Evolutionary conservation across 1,140 invertebrate genomes (phyloP), one percentile per base, ranked within the genome.

Genomic region (Saccostrea cuccullata): DNA sequence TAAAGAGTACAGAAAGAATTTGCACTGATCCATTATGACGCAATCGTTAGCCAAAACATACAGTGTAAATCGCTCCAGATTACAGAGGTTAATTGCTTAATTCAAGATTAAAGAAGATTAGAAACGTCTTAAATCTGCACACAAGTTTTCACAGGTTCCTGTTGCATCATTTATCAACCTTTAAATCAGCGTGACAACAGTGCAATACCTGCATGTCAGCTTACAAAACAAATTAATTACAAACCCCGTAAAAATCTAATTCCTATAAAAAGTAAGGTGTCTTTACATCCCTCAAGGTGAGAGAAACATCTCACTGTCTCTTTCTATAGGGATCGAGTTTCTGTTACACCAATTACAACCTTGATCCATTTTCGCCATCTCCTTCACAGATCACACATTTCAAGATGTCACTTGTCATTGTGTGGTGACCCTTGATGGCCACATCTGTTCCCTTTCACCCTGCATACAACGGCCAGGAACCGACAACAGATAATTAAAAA

Each of bases 21-120:
- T 67, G 20, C 23, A 67, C 23, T 17, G 20, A 67, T 67, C 70
- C 26, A 30, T 77, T 77, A 77, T 73, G 23, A 30, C 23, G 70
- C 70, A 30, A 77, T 77, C 11, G 26, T 77, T 77, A 77, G 23
- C 70, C 26, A 77, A 77, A 30, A 26, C 15, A 77, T 26, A 77
- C 26, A 36, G 26, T 77, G 30, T 77, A 77, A 77, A 77, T 77
- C 70, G 30, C 26, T 15, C 30, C 12, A 36, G 26, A 77, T 12
- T 26, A 77, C 70, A 30, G 15, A 36, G 70, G 70, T 77, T 77
- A 77, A 77, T 77, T 77, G 70, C 70, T 77, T 40, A 77, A 77
- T 77, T 77, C 70, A 77, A 77, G 70, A 77, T 77, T 77, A 77
- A 77, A 77, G 26, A 77, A 77, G 70, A 77, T 36, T 77, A 77